Evolutionary conservation across 1,140 invertebrate species (phyloP), one percentile per base, ranked within the genome.

Genomic region (Camponotus floridanus): DNA sequence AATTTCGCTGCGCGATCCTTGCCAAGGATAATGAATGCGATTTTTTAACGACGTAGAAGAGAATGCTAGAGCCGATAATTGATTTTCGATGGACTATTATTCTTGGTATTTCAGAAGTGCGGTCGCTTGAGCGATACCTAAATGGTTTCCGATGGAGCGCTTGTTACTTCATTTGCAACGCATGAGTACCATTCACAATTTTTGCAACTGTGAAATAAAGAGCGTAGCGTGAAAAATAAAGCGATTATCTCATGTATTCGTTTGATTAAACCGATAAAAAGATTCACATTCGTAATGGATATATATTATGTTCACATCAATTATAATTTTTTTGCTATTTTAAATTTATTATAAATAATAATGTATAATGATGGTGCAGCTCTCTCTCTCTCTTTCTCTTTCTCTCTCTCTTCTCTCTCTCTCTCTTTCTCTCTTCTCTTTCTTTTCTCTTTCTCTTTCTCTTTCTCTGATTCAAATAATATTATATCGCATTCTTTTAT

Each of bases 121-220:
- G 79, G 79, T 74, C 68, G 79, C 57, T 83, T 70, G 68, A 83
- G 68, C 79, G 79, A 83, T 83, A 83, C 79, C 68, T 83, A 83
- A 83, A 83, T 83, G 79, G 79, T 83, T 83, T 83, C 79, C 79
- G 79, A 83, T 83, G 68, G 39, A 45, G 26, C 39, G 68, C 68
- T 83, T 83, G 79, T 83, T 83, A 74, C 79, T 83, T 83, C 79
- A 83, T 83, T 83, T 83, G 79, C 79, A 83, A 83, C 79, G 79
- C 68, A 83, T 74, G 55, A 83, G 57, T 74, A 74, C 68, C 68
- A 73, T 48, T 42, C 68, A 31, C 26, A 73, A 83, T 83, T 83
- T 83, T 73, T 62, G 74, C 79, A 55, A 67, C 74, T 88, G 45
- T 71, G 65, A 62, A 86, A 86, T 85, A 85, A 83, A 86, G 48